These are phyloP conservation scores for Scolopax rusticola DNA, from an alignment of 2,797 vertebrate species.

Conservation along the genomic window DNA sequence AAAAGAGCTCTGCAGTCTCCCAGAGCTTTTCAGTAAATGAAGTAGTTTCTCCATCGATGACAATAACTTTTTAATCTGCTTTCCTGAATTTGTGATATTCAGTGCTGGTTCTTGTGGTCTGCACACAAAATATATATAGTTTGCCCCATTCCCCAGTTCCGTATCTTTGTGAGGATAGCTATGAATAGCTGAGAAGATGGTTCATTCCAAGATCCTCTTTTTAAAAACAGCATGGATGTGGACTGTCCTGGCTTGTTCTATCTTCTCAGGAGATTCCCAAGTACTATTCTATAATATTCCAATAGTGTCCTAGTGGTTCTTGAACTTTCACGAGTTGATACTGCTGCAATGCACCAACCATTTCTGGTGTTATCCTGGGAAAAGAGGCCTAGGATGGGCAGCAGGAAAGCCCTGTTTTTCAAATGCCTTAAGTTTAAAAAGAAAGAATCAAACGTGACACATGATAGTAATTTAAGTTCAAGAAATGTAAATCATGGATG, in stretches of 20 bases:
- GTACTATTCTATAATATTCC: neutral
- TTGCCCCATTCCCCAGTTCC: neutral
- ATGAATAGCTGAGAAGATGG: neutral
- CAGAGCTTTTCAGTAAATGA: neutral
- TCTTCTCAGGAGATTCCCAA: neutral
- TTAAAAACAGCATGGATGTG: neutral
- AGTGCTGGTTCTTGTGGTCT: neutral
- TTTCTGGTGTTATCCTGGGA: neutral
- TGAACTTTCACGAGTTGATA: neutral
- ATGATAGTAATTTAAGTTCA: neutral
- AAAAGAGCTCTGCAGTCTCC: neutral
- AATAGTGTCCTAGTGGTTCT: neutral
- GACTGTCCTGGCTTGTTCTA: neutral
- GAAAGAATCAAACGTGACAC: neutral
- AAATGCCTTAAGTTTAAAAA: neutral
- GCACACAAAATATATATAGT: neutral
- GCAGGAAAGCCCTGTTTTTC: neutral
- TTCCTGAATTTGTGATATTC: neutral
- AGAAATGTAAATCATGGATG: neutral
- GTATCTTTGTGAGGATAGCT: neutral
- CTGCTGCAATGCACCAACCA: neutral
- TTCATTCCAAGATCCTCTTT: neutral
- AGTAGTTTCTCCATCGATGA: neutral
- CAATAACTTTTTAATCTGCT: neutral
- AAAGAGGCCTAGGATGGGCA: neutral